Base-by-base conservation (phyloP, 1,140 invertebrate species). In the Drosophila aff. region DNA sequence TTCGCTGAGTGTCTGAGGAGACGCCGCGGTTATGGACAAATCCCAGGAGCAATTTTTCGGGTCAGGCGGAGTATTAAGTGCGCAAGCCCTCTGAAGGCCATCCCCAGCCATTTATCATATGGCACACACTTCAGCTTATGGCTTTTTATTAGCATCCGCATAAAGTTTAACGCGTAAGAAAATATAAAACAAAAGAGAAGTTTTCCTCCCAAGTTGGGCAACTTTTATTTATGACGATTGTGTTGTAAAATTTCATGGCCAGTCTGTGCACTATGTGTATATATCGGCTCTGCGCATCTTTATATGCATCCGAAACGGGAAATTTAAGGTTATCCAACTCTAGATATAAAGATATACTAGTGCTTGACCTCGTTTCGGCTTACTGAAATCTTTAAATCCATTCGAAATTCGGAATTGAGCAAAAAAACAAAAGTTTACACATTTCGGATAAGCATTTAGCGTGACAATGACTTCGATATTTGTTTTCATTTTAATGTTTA, bases 11-110 rank as follows among this genome's bases (percentile, higher is more conserved):
- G 76, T 69, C 64, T 46, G 21, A 58, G 41, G 28, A 46, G 38
- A 59, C 59, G 62, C 62, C 46, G 13, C 21, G 62, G 68, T 76
- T 68, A 78, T 78, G 74, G 64, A 55, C 40, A 77, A 77, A 77
- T 78, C 74, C 76, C 65, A 77, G 74, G 58, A 75, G 74, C 74
- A 63, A 62, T 62, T 77, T 77, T 67, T 44, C 4, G 61, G 60
- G 49, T 76, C 41, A 61, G 53, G 43, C 40, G 28, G 38, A 57
- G 53, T 61, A 77, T 57, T 55, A 68, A 44, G 40, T 16, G 58
- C 18, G 15, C 36, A n/a, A 31, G 52, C n/a, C n/a, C 65, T 4
- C 7, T 21, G 18, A 53, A 23, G 57, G 8, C 31, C 18, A 16
- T 23, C 50, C 21, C 38, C 11, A 18, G 26, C 57, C 74, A 78